phyloP scores from a whole-genome alignment of 1,140 invertebrate genomes.

The Yoshiicerus persimilis region DNA sequence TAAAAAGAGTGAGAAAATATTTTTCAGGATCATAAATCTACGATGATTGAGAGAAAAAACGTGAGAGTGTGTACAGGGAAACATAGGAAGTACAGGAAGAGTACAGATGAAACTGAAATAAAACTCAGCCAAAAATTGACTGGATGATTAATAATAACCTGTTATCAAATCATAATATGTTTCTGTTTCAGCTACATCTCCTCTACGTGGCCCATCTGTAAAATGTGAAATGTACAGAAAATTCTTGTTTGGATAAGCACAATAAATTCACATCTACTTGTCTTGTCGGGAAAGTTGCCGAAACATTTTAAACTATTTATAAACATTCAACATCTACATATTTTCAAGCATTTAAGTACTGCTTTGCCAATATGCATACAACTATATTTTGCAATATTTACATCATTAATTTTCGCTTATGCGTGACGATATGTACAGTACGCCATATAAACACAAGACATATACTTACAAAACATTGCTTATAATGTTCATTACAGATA shows the following conservation, averaged over 20 bases:
- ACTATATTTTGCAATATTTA: background rate
- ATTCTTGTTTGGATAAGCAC: background rate
- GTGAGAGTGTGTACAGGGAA: background rate
- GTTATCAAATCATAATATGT: slow-evolving; percentile 37
- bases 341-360: background rate
- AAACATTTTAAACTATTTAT: background rate
- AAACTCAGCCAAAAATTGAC: background rate
- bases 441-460: background rate
- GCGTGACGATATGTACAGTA: background rate
- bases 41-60: background rate
- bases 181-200: slow-evolving; percentile 24
- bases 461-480: no score
- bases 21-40: no score
- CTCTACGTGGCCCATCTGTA: slow-evolving; percentile 38
- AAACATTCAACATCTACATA: background rate
- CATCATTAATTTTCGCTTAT: background rate
- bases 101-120: background rate
- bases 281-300: background rate
- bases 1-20: no score
- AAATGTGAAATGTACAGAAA: slow-evolving; percentile 10
- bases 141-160: slow-evolving; percentile 29
- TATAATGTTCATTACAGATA: no score
- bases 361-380: background rate
- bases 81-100: background rate
- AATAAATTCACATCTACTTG: background rate